These are phyloP conservation scores for Saccopteryx leptura DNA, from an alignment of 2,113 vertebrate species.

Conservation along the genomic window DNA sequence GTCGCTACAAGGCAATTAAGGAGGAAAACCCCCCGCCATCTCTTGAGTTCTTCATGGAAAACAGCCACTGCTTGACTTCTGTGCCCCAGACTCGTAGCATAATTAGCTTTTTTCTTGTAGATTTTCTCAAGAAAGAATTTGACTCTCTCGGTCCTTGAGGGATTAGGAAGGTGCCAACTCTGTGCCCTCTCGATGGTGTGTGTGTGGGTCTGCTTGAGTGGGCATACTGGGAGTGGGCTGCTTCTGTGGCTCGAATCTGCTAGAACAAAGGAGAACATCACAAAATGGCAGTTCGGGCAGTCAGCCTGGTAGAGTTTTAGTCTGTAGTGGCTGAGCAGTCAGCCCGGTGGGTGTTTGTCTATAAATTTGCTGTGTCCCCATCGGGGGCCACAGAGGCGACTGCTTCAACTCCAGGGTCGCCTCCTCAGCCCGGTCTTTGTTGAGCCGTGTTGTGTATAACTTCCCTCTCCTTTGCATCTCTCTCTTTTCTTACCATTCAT, in stretches of 20 bases:
- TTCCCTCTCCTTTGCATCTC: background rate
- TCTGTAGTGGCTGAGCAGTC: background rate
- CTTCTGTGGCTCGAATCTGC: background rate
- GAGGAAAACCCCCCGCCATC: background rate
- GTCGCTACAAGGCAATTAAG: conserved; percentile 36
- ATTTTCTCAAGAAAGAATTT: conserved; percentile 37
- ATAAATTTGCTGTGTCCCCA: background rate
- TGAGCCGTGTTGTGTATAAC: background rate
- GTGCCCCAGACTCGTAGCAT: background rate
- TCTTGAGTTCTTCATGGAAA: conserved; percentile 52
- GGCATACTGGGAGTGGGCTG: background rate
- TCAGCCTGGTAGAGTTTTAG: background rate
- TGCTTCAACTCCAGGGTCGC: background rate
- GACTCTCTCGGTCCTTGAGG: background rate
- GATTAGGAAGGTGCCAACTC: background rate
- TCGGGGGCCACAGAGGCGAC: background rate
- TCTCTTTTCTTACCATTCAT: background rate
- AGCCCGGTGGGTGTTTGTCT: background rate
- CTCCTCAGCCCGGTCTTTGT: too few relatives aligned
- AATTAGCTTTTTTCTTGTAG: background rate
- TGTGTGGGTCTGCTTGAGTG: background rate
- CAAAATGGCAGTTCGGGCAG: background rate
- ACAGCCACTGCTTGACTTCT: conserved; percentile 36
- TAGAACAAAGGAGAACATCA: background rate
- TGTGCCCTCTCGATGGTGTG: background rate